Base-by-base conservation (phyloP, 2,113 vertebrate genomes). In the Coturnix japonica region DNA sequence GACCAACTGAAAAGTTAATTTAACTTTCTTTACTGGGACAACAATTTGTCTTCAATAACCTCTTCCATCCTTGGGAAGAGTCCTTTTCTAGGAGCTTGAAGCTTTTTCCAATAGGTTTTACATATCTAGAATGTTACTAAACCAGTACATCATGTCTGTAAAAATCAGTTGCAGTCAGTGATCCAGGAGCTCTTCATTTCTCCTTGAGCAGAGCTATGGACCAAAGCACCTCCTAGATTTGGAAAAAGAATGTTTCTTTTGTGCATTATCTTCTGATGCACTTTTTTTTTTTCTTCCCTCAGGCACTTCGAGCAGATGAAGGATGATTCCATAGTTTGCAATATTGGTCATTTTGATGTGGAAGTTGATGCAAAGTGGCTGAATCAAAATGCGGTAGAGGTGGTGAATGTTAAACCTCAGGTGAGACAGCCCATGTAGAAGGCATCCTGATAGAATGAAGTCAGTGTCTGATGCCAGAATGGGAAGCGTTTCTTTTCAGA, bases 301-400 rank as follows among this genome's bases (percentile, higher is more conserved):
- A 99, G 99, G 56, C 99, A 99, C 97, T 99, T 99, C 84, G 99
- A 99, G 91, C 93, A 98, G 84, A 99, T 99, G 99, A 99, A 99
- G 94, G 99, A 99, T 43, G 99, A 99, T 54, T 81, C 99, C 91
- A 98, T 99, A 5, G 98, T 99, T 23, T 99, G 99, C 88, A 99
- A 99, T 95, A 99, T 99, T 13, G 99, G 99, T 46, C 99, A 99
- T 91, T 99, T 99, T 76, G 99, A 99, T 76, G 98, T 99, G 66
- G 99, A 99, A 97, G 98, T 99, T 46, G 99, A 99, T 75, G 98
- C 99, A 54, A 98, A 95, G 94, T 99, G 99, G 99, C 97, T 99
- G 61, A 98, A 96, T 51, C 98, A 98, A 20, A 98, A 99, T 3
- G 98, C 99, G 2, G 98, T 97, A 2, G 96, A 98, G 91, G 98